Percentiles rank a stretch among this genome's conserved stretches.
Evolutionary conservation across 2,797 vertebrate genomes (phyloP).

Genomic region (Eospalax fontanierii): DNA sequence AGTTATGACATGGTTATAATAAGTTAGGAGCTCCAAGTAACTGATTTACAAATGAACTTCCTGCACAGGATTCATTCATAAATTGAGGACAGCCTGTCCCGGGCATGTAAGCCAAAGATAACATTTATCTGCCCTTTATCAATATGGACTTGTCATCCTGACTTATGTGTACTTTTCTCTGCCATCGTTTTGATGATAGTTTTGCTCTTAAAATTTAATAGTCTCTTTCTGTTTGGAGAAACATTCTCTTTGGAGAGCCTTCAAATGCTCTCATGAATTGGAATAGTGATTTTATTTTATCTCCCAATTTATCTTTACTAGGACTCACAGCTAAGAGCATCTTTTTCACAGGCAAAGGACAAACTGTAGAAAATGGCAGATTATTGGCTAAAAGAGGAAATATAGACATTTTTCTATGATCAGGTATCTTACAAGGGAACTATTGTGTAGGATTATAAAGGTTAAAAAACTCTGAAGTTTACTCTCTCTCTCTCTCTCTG

Average conservation of each 20-base stretch:
- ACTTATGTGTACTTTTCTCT: conserved; percentile 65
- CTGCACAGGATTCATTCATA: conserved; percentile 67
- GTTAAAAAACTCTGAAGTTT: conserved; percentile 72
- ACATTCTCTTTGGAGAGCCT: conserved; percentile 79
- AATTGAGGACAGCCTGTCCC: not conserved
- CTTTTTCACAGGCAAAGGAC: conserved; percentile 68
- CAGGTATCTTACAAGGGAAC: conserved; percentile 68
- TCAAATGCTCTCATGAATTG: conserved; percentile 72
- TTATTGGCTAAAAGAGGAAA: not conserved
- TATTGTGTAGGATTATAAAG: conserved; percentile 74
- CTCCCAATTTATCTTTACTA: conserved; percentile 80
- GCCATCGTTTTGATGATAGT: conserved; percentile 69
- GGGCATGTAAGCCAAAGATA: conserved; percentile 63
- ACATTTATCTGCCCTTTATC: conserved; percentile 70
- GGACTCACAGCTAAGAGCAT: conserved; percentile 65
- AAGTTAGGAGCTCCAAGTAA: conserved; percentile 46
- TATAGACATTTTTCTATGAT: not conserved
- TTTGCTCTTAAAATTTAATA: conserved; percentile 76
- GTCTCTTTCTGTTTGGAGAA: conserved; percentile 74
- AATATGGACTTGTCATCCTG: conserved; percentile 62
- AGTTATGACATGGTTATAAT: conserved; percentile 41
- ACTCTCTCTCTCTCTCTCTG: not conserved
- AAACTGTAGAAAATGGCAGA: conserved; percentile 69
- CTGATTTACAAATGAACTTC: conserved; percentile 71
- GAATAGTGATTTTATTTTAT: conserved; percentile 80